These are phyloP conservation scores for Mystacornis crossleyi DNA, from an alignment of 2,113 vertebrate species.

Conservation along the genomic window DNA sequence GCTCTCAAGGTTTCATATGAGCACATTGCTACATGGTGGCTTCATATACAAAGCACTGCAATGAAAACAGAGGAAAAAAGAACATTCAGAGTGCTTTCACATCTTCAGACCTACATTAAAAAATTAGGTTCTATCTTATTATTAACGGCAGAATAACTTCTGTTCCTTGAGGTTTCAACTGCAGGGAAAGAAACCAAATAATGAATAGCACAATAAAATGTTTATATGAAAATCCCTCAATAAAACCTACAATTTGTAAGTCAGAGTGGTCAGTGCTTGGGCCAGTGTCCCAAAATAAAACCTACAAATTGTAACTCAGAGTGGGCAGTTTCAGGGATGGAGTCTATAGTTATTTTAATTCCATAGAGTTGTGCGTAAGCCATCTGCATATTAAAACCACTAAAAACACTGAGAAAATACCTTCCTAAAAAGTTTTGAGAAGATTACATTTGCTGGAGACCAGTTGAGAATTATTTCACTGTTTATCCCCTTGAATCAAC, in stretches of 20 bases:
- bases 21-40: background rate
- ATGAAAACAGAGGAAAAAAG: background rate
- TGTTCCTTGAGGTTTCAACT: background rate
- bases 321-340: background rate
- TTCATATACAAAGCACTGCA: background rate
- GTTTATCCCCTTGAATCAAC: background rate
- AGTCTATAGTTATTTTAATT: background rate
- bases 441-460: background rate
- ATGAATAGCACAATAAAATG: background rate
- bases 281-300: background rate
- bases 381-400: background rate
- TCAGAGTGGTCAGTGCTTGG: background rate
- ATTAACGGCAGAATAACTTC: background rate
- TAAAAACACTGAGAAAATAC: background rate
- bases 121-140: background rate
- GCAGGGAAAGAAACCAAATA: background rate
- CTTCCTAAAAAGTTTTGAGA: background rate
- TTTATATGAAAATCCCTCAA: background rate
- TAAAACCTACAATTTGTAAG: background rate
- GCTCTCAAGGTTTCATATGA: background rate
- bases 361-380: background rate
- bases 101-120: background rate
- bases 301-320: background rate
- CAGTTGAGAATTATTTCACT: background rate
- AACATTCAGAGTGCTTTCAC: background rate